Conservation (phyloP, 2,797 vertebrate species). For the Artibeus jamaicensis region DNA sequence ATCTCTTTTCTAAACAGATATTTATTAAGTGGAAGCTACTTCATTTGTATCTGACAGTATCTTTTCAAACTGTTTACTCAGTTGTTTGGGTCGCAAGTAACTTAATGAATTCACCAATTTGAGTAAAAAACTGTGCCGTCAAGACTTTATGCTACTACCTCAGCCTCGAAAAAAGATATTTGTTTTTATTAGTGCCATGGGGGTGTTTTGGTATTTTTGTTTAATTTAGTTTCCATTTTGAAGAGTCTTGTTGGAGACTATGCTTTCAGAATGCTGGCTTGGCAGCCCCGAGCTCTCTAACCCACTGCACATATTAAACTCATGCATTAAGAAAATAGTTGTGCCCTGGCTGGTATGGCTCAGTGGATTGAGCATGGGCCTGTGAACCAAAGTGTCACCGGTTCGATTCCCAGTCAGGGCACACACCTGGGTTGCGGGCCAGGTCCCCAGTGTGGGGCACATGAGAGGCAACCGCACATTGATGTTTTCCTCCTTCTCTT, state of each 20-base stretch:
- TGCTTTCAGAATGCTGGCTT: neutral
- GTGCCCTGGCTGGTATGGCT: neutral
- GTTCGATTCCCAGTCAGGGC: too few species aligned
- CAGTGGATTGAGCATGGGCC: neutral
- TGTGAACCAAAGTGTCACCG: neutral
- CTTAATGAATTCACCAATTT: neutral
- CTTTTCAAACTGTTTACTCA: conserved; percentile 35
- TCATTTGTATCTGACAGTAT: neutral
- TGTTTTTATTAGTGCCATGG: neutral
- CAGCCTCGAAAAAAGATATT: neutral
- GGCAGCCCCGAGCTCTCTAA: neutral
- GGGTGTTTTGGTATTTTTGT: neutral
- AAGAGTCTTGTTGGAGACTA: neutral
- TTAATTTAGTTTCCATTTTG: neutral
- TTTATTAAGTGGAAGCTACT: neutral
- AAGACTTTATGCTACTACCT: neutral
- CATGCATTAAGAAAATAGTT: neutral
- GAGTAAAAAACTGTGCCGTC: neutral
- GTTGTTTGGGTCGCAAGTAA: neutral
- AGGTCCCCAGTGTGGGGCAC: too few species aligned
- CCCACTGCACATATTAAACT: rapidly evolving
- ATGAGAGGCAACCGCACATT: too few species aligned
- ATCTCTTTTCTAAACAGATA: neutral
- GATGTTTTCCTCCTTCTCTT: too few species aligned
- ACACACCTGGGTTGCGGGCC: too few species aligned